Percentiles rank a stretch among this genome's conserved stretches.
phyloP scores from a whole-genome alignment of 2,888 invertebrate species.

The Scaptomyza parva region DNA sequence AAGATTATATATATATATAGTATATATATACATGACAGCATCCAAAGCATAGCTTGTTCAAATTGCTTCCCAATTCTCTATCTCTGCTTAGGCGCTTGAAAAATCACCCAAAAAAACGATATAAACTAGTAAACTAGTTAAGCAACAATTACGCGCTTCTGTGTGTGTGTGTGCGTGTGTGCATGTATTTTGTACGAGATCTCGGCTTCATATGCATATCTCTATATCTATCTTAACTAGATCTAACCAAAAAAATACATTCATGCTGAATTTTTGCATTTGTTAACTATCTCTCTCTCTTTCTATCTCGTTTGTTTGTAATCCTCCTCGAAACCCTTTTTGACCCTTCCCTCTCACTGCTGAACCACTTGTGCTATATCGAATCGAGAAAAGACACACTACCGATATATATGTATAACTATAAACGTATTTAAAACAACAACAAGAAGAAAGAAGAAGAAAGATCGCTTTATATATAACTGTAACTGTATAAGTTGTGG shows the following conservation, averaged over 20 bases:
- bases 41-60: constrained; percentile 59
- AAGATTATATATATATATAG: constrained; percentile 7
- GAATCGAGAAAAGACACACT: constrained; percentile 5
- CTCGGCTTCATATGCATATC: constrained; percentile 59
- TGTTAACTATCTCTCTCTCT: constrained; percentile 53
- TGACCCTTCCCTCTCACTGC: background rate
- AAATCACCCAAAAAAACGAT: constrained; percentile 34
- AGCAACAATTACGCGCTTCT: constrained; percentile 24
- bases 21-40: constrained; percentile 25
- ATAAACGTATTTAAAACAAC: constrained; percentile 23
- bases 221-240: constrained; percentile 53
- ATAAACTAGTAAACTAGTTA: constrained; percentile 28
- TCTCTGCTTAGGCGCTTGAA: constrained; percentile 56
- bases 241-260: constrained; percentile 4
- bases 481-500: constrained; percentile 52
- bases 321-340: background rate
- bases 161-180: background rate
- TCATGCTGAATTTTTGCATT: constrained; percentile 59
- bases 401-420: constrained; percentile 1
- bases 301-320: constrained; percentile 18
- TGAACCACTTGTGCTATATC: constrained; percentile 41
- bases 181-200: constrained; percentile 53
- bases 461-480: constrained; percentile 59
- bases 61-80: constrained; percentile 52
- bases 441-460: constrained; percentile 9